Evolutionary conservation across 2,113 vertebrate species (phyloP).

Genomic region (Paraplagusia blochii): DNA sequence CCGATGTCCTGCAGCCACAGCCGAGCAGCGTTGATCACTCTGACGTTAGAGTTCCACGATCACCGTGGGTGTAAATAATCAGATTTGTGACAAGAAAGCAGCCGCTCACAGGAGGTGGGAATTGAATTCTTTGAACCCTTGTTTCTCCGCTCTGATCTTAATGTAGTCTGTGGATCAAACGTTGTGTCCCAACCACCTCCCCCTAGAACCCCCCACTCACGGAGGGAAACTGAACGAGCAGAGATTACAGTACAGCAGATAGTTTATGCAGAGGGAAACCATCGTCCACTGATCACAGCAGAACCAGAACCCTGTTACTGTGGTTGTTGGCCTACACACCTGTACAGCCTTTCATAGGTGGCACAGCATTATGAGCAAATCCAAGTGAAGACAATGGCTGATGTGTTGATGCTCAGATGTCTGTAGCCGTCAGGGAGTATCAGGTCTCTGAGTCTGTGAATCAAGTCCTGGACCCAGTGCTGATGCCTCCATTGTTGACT

Average conservation of each 20-base stretch:
- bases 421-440: too few species aligned
- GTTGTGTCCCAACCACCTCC: slow-evolving; percentile 6
- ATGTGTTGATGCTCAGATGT: too few species aligned
- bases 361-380: too few species aligned
- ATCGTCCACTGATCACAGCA: slow-evolving; percentile 3
- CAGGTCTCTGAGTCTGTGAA: too few species aligned
- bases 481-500: too few species aligned
- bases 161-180: slow-evolving; percentile 32
- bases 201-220: background rate
- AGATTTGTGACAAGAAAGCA: slow-evolving; percentile 43
- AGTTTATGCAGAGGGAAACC: slow-evolving; percentile 1
- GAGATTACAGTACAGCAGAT: slow-evolving; percentile 36
- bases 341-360: too few species aligned
- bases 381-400: too few species aligned
- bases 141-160: slow-evolving; percentile 37
- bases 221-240: slow-evolving; percentile 45
- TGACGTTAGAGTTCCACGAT: slow-evolving; percentile 21
- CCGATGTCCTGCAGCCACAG: slow-evolving; percentile 21
- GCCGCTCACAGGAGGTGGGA: slow-evolving; percentile 50
- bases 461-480: too few species aligned
- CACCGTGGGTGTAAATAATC: slow-evolving; percentile 55
- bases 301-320: too few species aligned
- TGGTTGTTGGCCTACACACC: too few species aligned
- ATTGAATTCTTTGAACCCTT: slow-evolving; percentile 58
- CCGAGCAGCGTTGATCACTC: slow-evolving; percentile 33